These are phyloP conservation scores for Cephus pygmeus DNA, from an alignment of 2,888 invertebrate species.

Conservation along the genomic window DNA sequence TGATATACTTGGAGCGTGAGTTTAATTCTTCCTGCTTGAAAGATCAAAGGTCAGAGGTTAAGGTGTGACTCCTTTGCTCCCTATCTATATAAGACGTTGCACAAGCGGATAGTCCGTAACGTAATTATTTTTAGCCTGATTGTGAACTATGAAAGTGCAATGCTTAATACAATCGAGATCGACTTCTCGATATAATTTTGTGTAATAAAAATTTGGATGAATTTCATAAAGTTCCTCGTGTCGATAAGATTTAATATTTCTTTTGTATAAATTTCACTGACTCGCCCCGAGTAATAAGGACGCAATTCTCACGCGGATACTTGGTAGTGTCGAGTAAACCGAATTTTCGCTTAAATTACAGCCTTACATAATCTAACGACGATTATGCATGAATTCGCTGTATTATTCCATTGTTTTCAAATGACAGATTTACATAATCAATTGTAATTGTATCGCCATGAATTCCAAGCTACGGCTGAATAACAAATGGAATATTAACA, in stretches of 20 bases:
- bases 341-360: background rate
- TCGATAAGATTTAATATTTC: background rate
- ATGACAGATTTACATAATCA: background rate
- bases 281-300: background rate
- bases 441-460: background rate
- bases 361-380: background rate
- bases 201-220: background rate
- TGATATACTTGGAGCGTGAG: background rate
- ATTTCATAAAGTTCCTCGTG: background rate
- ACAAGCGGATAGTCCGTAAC: background rate
- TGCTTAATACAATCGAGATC: background rate
- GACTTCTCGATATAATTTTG: background rate
- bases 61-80: background rate
- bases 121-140: background rate
- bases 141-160: background rate
- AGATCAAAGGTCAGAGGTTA: background rate
- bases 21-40: background rate
- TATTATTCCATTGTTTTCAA: background rate
- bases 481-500: background rate
- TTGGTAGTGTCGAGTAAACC: background rate
- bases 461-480: background rate
- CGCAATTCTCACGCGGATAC: background rate
- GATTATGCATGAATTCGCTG: background rate
- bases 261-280: background rate
- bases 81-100: background rate